These are phyloP conservation scores for Poeciliopsis paucimaculata DNA, from an alignment of 2,797 vertebrate genomes.

Conservation along the genomic window DNA sequence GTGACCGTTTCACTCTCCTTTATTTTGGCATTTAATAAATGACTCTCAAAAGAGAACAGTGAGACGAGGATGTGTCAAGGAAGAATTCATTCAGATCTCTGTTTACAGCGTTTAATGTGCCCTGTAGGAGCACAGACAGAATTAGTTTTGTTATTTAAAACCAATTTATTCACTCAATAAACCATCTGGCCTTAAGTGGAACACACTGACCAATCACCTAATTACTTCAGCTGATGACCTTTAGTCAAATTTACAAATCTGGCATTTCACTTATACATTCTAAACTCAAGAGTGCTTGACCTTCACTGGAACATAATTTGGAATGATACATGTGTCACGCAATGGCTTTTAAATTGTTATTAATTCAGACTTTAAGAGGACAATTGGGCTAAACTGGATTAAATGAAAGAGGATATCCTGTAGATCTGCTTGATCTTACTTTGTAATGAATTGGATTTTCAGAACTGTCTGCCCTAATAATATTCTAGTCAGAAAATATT, in stretches of 20 bases:
- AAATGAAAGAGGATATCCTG: neutral
- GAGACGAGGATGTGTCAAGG: neutral
- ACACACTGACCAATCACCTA: neutral
- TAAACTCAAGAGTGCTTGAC: neutral
- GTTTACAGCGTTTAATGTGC: neutral
- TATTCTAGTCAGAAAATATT: neutral
- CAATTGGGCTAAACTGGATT: neutral
- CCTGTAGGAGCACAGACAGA: neutral
- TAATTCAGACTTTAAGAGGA: neutral
- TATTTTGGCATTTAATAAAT: slow-evolving; percentile 12
- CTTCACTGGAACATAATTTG: neutral
- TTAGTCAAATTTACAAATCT: slow-evolving; percentile 5
- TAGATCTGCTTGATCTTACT: neutral
- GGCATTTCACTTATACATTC: neutral
- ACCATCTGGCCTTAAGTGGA: neutral
- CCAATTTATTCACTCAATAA: slow-evolving; percentile 1
- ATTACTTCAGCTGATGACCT: neutral
- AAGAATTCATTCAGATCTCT: neutral
- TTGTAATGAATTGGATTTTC: neutral
- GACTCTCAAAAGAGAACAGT: neutral
- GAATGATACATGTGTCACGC: neutral
- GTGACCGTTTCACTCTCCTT: slow-evolving; percentile 10
- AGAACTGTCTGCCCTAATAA: neutral
- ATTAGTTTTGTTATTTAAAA: slow-evolving; percentile 1
- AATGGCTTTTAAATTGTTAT: neutral